These are phyloP conservation scores for Calliphora vicina DNA, from an alignment of 1,140 invertebrate species.

Conservation along the genomic window DNA sequence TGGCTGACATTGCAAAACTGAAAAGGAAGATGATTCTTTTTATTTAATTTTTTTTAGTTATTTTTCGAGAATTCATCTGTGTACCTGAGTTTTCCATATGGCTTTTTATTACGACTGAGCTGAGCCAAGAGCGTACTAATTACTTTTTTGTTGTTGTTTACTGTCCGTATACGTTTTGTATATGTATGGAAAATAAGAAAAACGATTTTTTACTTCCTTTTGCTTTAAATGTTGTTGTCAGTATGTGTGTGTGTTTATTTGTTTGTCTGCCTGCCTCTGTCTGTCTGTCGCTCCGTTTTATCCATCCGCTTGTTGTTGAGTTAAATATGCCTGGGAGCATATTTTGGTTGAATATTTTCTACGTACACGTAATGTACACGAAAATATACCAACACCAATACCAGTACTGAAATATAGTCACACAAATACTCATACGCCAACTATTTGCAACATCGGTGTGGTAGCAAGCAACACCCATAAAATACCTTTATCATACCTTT, in stretches of 20 bases:
- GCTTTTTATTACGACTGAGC: slow-evolving; percentile 39
- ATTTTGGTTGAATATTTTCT: slow-evolving; percentile 11
- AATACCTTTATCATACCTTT: background rate
- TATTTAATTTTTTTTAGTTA: background rate
- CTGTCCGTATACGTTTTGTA: background rate
- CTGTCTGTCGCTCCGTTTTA: background rate
- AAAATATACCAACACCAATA: background rate
- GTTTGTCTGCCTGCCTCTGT: background rate
- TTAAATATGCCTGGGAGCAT: slow-evolving; percentile 15
- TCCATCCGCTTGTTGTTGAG: background rate
- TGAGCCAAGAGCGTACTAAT: slow-evolving; percentile 63
- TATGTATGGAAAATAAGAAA: background rate
- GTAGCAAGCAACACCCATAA: background rate
- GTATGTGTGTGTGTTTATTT: background rate
- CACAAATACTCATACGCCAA: background rate
- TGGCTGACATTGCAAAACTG: slow-evolving; percentile 25
- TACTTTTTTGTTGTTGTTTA: slow-evolving; percentile 49
- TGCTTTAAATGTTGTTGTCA: background rate
- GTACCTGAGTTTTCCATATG: slow-evolving; percentile 23
- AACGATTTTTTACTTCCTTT: background rate
- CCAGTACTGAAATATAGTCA: background rate
- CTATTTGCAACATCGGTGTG: background rate
- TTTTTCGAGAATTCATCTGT: background rate
- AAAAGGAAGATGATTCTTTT: background rate
- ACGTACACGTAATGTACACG: slow-evolving; percentile 39